Conservation (phyloP, 35 echinoderm and acorn worm genomes). For the Heliocidaris tuberculata region DNA sequence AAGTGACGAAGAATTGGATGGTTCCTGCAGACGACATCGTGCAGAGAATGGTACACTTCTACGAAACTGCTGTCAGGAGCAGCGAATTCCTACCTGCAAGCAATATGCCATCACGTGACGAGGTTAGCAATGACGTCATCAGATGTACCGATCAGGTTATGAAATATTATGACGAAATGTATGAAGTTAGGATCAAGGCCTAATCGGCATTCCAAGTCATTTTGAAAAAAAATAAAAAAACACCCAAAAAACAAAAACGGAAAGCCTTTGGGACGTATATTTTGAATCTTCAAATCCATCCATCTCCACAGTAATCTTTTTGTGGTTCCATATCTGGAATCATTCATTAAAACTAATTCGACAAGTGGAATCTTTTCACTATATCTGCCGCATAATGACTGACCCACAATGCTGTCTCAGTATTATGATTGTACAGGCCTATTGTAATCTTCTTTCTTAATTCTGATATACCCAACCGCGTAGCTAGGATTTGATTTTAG, state of each 20-base stretch:
- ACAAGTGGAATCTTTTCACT: no score
- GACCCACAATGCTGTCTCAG: no score
- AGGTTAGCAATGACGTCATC: conserved; percentile 10
- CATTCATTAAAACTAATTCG: no score
- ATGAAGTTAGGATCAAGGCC: background rate
- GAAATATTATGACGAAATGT: conserved; percentile 8
- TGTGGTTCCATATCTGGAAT: no score
- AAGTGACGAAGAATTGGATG: background rate
- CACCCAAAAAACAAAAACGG: background rate
- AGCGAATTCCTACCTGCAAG: background rate
- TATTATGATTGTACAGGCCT: no score
- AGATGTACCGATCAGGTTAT: conserved; percentile 4
- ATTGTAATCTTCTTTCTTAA: no score
- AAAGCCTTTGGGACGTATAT: background rate
- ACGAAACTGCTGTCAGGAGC: background rate
- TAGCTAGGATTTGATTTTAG: no score
- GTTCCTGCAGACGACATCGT: background rate
- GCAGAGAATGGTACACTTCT: background rate
- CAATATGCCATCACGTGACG: background rate
- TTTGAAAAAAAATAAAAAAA: background rate
- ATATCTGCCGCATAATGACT: no score
- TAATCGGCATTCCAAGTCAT: background rate
- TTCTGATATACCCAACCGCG: no score
- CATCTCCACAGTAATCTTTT: no score
- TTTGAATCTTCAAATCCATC: no score